Percentiles rank a stretch among this genome's conserved stretches.
These are phyloP conservation scores for Sigmodon hispidus DNA, from an alignment of 2,113 vertebrate genomes.

Conservation along the genomic window DNA sequence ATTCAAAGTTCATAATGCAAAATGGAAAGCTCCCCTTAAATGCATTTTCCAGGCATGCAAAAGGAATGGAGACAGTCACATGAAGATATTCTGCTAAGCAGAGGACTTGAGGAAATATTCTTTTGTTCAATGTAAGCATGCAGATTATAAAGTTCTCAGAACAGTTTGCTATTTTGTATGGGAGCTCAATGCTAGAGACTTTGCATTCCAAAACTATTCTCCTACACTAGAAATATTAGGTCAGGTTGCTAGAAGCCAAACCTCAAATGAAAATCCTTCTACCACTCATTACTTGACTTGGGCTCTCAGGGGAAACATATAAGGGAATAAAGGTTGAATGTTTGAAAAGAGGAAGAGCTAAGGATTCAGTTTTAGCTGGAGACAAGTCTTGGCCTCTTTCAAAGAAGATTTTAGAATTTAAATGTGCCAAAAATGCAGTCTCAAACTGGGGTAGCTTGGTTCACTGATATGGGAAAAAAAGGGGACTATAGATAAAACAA, in stretches of 20 bases:
- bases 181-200: background rate
- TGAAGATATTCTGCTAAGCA: background rate
- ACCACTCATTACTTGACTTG: background rate
- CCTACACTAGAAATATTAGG: background rate
- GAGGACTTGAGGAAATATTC: constrained; percentile 12
- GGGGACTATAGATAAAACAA: background rate
- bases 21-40: constrained; percentile 45
- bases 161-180: background rate
- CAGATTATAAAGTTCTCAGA: background rate
- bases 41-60: background rate
- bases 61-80: background rate
- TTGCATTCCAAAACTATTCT: background rate
- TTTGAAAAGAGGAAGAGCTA: background rate
- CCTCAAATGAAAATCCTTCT: background rate
- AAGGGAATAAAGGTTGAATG: background rate
- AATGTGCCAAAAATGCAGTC: background rate
- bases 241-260: background rate
- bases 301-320: background rate
- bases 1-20: constrained; percentile 62
- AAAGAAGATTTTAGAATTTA: background rate
- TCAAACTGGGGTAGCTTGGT: background rate
- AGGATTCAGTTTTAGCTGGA: background rate
- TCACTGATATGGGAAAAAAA: background rate
- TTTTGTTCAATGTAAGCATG: constrained; percentile 4
- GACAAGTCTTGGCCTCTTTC: background rate